A percentile compares a stretch with the other conserved stretches of the same genome.
Evolutionary conservation across 1,140 invertebrate genomes (phyloP).

Genomic region (Pseudoatta argentina): DNA sequence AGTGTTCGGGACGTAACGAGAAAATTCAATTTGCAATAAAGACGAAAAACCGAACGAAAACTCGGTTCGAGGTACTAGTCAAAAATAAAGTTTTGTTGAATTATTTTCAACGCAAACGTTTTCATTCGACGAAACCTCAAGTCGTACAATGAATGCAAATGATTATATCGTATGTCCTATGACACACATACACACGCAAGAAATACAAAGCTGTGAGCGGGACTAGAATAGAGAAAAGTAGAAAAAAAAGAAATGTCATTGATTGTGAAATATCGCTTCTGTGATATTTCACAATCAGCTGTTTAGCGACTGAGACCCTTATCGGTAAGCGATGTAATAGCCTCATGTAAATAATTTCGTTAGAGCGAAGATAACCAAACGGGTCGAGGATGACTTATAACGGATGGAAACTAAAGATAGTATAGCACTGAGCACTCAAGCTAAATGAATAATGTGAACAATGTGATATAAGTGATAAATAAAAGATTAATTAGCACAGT

Average conservation of each 20-base stretch:
- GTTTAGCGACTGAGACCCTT: conserved; percentile 23
- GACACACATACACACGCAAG: conserved; percentile 31
- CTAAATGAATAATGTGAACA: conserved; percentile 76
- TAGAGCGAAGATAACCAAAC: conserved; percentile 5
- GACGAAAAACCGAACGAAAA: background rate
- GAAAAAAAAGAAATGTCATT: background rate
- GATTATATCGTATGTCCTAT: conserved; percentile 26
- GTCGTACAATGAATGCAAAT: conserved; percentile 65
- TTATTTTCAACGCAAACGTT: conserved; percentile 3
- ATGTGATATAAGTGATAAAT: conserved; percentile 86
- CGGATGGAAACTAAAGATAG: conserved; percentile 34
- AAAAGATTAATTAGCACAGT: conserved; percentile 83
- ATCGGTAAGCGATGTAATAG: conserved; percentile 59
- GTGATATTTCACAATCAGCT: conserved; percentile 38
- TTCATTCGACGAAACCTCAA: conserved; percentile 22
- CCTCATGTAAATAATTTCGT: conserved; percentile 59
- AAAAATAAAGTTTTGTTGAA: background rate
- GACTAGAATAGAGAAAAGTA: background rate
- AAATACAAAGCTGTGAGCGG: background rate
- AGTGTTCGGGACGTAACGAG: background rate
- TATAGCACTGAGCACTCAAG: conserved; percentile 38
- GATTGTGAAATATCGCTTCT: background rate
- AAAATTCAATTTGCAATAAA: conserved; percentile 43
- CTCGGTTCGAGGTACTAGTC: background rate
- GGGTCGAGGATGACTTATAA: background rate